A percentile compares a stretch with the other conserved stretches of the same genome.
Conservation (phyloP, 2,113 vertebrate species). For the Actenoides lindsayi region DNA sequence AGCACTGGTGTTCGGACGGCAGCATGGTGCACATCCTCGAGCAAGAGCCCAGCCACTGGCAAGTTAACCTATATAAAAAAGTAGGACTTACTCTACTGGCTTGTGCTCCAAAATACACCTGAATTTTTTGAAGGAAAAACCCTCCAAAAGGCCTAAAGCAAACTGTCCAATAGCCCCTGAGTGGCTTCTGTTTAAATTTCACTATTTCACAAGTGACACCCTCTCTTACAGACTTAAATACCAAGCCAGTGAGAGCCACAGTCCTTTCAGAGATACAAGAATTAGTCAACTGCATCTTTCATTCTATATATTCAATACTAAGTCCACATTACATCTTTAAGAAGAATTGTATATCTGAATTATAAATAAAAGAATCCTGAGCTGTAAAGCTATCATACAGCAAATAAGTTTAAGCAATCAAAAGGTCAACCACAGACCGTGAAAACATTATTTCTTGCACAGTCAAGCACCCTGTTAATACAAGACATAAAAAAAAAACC, state of each 20-base stretch:
- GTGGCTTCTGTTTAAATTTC: background rate
- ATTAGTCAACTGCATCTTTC: background rate
- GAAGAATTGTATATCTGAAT: background rate
- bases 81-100: background rate
- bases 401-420: background rate
- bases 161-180: background rate
- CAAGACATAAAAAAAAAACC: background rate
- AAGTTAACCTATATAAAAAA: background rate
- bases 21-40: rapidly evolving
- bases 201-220: background rate
- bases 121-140: background rate
- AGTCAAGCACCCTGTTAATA: background rate
- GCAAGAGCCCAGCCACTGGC: background rate
- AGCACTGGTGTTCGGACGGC: background rate
- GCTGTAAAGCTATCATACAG: background rate
- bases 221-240: background rate
- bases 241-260: background rate
- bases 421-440: background rate
- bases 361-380: background rate
- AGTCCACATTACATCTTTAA: background rate
- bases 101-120: background rate
- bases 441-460: background rate
- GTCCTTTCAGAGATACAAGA: background rate
- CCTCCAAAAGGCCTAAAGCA: background rate
- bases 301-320: background rate